These are phyloP conservation scores for Microtus montanus DNA, from an alignment of 2,113 vertebrate species.

Conservation along the genomic window DNA sequence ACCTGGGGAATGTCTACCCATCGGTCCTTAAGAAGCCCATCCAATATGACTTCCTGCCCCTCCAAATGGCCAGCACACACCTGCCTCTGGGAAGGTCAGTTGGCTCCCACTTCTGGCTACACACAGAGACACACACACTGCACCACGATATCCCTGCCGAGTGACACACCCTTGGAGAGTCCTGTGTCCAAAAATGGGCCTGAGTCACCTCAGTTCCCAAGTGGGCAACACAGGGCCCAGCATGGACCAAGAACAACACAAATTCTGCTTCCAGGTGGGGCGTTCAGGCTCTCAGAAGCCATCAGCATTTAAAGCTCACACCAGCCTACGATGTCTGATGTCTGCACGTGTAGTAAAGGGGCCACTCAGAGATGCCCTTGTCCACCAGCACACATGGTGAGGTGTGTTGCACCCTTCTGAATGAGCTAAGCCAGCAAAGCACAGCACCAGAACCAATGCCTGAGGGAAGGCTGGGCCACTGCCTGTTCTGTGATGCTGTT, in stretches of 20 bases:
- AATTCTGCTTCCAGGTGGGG: neutral
- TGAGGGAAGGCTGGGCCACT: too few species aligned
- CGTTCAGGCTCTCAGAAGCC: neutral
- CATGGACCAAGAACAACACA: neutral
- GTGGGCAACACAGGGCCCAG: neutral
- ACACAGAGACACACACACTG: neutral
- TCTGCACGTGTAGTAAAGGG: neutral
- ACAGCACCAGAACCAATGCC: neutral
- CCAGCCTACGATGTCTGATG: neutral
- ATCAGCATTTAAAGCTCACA: too few species aligned
- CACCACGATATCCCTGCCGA: neutral
- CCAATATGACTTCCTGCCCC: neutral
- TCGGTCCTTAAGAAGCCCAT: neutral
- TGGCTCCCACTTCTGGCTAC: neutral
- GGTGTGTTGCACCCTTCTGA: neutral
- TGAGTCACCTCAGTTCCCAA: neutral
- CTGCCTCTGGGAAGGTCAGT: neutral
- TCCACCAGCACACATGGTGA: neutral
- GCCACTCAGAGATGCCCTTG: neutral
- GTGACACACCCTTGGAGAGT: neutral
- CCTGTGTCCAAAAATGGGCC: neutral
- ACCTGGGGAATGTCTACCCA: too few species aligned
- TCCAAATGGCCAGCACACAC: neutral
- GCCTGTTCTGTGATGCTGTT: neutral
- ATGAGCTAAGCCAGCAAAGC: neutral